These are phyloP conservation scores for Epistrophella euchroma DNA, from an alignment of 2,888 invertebrate genomes.

Conservation along the genomic window DNA sequence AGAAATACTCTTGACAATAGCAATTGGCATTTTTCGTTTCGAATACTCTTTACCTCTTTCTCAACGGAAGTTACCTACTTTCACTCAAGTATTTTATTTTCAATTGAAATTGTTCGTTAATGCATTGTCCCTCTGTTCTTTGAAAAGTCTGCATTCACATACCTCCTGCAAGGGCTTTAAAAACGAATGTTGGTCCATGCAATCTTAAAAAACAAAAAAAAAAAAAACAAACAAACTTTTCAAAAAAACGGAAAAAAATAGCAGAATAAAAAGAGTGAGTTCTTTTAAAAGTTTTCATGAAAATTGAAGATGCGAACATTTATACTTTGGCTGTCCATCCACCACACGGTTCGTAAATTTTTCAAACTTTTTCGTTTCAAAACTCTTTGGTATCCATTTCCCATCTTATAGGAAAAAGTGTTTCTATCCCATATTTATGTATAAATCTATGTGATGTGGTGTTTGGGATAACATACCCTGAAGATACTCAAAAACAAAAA, in stretches of 20 bases:
- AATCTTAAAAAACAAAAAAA: constrained; percentile 33
- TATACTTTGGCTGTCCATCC: constrained; percentile 62
- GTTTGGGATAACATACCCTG: constrained; percentile 24
- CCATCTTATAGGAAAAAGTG: constrained; percentile 23
- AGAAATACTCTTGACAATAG: constrained; percentile 11
- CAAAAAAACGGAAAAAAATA: constrained; percentile 44
- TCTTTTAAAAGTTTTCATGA: constrained; percentile 50
- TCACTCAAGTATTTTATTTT: constrained; percentile 44
- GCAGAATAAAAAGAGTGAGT: not conserved
- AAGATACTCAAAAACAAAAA: constrained; percentile 2
- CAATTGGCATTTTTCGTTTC: constrained; percentile 46
- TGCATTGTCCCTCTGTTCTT: constrained; percentile 43
- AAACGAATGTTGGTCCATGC: not conserved
- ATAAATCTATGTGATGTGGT: constrained; percentile 22
- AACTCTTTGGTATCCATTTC: constrained; percentile 67
- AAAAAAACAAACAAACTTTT: constrained; percentile 40
- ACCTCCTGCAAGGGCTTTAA: constrained; percentile 3
- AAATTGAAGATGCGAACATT: constrained; percentile 65
- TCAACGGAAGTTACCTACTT: constrained; percentile 15
- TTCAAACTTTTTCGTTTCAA: constrained; percentile 62
- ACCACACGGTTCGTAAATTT: constrained; percentile 66
- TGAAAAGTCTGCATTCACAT: constrained; percentile 11
- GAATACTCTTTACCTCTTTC: constrained; percentile 9
- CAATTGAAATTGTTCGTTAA: constrained; percentile 66
- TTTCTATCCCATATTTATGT: constrained; percentile 17